Evolutionary conservation across 2,888 invertebrate genomes (phyloP), one percentile per base, ranked within the genome.

Genomic region (Hirtodrosophila histrioides): DNA sequence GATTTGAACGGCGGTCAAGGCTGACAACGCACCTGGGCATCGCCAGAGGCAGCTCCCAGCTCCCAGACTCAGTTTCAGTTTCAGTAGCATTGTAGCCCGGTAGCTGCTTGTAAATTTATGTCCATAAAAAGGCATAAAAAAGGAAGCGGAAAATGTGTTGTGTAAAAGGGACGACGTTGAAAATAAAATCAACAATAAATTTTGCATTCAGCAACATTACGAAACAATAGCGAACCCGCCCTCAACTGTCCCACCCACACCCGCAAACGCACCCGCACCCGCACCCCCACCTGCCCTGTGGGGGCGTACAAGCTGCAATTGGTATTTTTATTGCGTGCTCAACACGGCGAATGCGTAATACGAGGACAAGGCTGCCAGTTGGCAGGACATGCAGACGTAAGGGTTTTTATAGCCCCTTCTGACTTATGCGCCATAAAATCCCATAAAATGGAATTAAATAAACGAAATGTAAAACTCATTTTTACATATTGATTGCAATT

Each of bases 251-350:
- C 4, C 7, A n/a, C 39, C 4, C n/a, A 8, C 41, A 12, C 5
- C 12, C 43, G 17, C 17, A 17, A 1, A 1, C 17, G 17, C 29
- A 27, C 9, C 23, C 43, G 17, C 17, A 17, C 17, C 17, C 17
- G 17, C 29, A 27, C 9, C 23, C 24, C 35, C n/a, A 9, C 11
- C 46, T 7, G 9, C 27, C 6, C n/a, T 43, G 48, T 24, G 72
- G 41, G 73, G 76, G 67, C 55, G 72, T 29, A 64, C 58, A 63
- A 65, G 60, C 68, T 83, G 88, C 83, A 83, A 88, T 83, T 84
- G 88, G 85, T 86, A 84, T 86, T 84, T 84, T 86, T 84, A 84
- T 84, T 84, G 86, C 87, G 87, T 84, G 84, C 85, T 84, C 78
- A 84, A 88, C 88, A 78, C 85, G 85, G 85, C 84, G 84, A 71